Evolutionary conservation across 2,797 vertebrate species (phyloP).

Genomic region (Sebastes taczanowskii): DNA sequence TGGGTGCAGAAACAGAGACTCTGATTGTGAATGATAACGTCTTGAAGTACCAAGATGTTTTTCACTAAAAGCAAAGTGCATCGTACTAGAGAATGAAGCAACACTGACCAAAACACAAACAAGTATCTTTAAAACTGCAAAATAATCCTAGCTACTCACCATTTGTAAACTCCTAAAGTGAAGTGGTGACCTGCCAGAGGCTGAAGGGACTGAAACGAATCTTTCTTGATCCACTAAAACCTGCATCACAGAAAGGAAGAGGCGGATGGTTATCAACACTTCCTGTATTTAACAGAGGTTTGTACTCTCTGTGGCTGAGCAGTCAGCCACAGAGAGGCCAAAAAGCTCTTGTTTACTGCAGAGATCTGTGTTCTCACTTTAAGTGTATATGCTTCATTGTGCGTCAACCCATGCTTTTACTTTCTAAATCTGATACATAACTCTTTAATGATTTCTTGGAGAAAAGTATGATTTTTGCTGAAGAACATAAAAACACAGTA

Average conservation of each 20-base stretch:
- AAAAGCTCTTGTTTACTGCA: neutral
- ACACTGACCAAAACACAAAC: neutral
- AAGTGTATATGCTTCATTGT: neutral
- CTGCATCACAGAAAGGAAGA: constrained; percentile 24
- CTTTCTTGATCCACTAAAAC: neutral
- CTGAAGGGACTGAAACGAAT: neutral
- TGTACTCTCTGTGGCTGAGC: constrained; percentile 19
- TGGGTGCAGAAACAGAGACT: neutral
- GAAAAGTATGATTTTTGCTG: neutral
- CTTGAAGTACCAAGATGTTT: neutral
- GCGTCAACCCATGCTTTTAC: neutral
- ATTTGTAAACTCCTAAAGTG: neutral
- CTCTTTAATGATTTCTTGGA: neutral
- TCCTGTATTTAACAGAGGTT: constrained; percentile 54
- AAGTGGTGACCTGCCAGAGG: neutral
- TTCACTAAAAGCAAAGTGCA: neutral
- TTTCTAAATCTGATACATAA: neutral
- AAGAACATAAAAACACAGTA: neutral
- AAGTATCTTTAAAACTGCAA: no score
- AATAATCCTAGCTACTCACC: constrained; percentile 20
- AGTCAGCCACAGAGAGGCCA: neutral
- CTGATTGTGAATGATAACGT: constrained; percentile 4
- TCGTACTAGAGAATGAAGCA: neutral
- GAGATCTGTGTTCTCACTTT: no score
- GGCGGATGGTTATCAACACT: constrained; percentile 34